Conservation (phyloP, 2,113 vertebrate genomes). For the Connochaetes taurinus region DNA sequence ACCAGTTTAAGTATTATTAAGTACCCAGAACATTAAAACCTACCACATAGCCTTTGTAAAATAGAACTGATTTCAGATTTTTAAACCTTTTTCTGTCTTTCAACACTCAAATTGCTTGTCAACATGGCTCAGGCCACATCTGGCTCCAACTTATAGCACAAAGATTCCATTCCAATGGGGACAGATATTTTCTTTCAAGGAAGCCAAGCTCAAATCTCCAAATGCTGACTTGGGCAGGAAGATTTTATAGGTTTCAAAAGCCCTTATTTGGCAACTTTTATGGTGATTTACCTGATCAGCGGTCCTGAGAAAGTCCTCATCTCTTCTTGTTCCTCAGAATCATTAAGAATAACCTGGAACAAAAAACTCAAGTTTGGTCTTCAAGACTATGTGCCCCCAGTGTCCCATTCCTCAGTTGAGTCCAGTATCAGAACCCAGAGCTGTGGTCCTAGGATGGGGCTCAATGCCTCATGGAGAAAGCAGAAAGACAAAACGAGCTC, state of each 20-base stretch:
- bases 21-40: background rate
- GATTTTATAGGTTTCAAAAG: background rate
- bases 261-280: background rate
- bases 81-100: background rate
- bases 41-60: background rate
- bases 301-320: conserved; percentile 90
- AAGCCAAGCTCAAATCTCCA: background rate
- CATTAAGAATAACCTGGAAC: conserved; percentile 84
- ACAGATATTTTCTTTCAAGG: background rate
- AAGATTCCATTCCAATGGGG: background rate
- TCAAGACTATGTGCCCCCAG: background rate
- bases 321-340: conserved; percentile 85
- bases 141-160: background rate
- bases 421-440: background rate
- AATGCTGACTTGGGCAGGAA: background rate
- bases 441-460: background rate
- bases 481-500: background rate
- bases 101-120: background rate
- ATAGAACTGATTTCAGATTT: background rate
- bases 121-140: background rate
- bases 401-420: background rate
- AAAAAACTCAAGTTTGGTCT: conserved; percentile 35
- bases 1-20: background rate
- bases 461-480: background rate
- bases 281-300: conserved; percentile 82